A percentile compares a stretch with the other conserved stretches of the same genome.
These are phyloP conservation scores for Myripristis jacobus DNA, from an alignment of 2,797 vertebrate genomes.

Conservation along the genomic window DNA sequence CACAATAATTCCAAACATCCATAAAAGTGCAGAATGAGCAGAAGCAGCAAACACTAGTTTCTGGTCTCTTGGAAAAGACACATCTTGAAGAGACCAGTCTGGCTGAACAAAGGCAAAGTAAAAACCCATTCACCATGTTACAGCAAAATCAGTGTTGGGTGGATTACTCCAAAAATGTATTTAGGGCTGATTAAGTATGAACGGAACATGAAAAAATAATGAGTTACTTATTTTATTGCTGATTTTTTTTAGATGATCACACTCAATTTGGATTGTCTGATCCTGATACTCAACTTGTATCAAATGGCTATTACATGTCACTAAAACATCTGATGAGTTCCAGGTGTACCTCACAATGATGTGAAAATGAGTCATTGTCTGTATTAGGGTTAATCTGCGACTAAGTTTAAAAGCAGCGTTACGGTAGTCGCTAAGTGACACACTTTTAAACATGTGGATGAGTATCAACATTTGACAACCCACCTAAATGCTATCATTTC, in stretches of 20 bases:
- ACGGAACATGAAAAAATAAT: conserved; percentile 6
- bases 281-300: neutral
- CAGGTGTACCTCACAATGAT: neutral
- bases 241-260: neutral
- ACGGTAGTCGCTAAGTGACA: conserved; percentile 5
- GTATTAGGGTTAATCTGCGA: conserved; percentile 4
- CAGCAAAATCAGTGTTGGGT: conserved; percentile 11
- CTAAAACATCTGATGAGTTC: too few species aligned
- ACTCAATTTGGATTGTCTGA: conserved; percentile 4
- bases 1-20: conserved; percentile 53
- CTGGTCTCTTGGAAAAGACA: conserved; percentile 22
- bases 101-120: conserved; percentile 17
- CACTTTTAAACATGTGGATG: conserved; percentile 23
- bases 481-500: neutral
- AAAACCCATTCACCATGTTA: conserved; percentile 14
- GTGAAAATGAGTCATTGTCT: conserved; percentile 19
- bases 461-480: conserved; percentile 1
- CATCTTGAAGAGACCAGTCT: conserved; percentile 1
- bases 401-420: neutral
- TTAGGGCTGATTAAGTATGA: neutral
- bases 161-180: conserved; percentile 6
- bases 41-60: conserved; percentile 58
- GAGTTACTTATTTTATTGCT: neutral
- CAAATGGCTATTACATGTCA: conserved; percentile 19
- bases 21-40: conserved; percentile 67